Evolutionary conservation across 2,797 vertebrate genomes (phyloP), one percentile per base, ranked within the genome.

Genomic region (Muscicapa striata): DNA sequence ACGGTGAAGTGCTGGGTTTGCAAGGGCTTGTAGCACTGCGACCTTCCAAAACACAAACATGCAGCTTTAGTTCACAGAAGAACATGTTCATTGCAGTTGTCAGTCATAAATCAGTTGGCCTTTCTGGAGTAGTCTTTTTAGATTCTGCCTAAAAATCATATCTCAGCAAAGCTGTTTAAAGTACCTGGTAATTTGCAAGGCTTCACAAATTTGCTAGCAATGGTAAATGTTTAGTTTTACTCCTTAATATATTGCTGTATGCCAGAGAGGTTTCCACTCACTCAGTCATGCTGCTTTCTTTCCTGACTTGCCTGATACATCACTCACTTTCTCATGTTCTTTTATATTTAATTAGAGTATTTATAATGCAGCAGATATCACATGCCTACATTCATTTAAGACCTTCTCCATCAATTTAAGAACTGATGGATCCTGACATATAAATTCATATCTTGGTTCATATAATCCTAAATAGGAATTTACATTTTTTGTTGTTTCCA

Each of bases 281-380:
- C 70, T 90, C 58, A 68, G 73, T 46, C 12, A 14, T 21, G 34
- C 69, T 74, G 12, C 64, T 63, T 73, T 64, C 45, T 90, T 82
- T 89, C 55, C 69, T 76, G 70, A 41, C 19, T 61, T 78, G 77
- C 24, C 45, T 87, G 48, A 66, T 88, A 0, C 57, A n/a, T 88
- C n/a, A 61, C 46, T 74, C 57, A 34, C 66, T 90, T 81, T 41
- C 34, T 84, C 77, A 15, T 90, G 68, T 84, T 80, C 57, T 86
- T 85, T 77, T 82, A 11, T 61, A 89, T 85, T 95, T 87, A 87
- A 93, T 93, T 82, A 61, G 61, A 57, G 27, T 82, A 72, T 93
- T 90, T 87, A 27, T 58, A 77, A 79, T 89, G 78, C 15, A 7
- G 81, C 68, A 95, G 68, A 29, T 82, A 76, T 1, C 49, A 43